phyloP scores from a whole-genome alignment of 2,797 vertebrate genomes.

The Mus minutoides region DNA sequence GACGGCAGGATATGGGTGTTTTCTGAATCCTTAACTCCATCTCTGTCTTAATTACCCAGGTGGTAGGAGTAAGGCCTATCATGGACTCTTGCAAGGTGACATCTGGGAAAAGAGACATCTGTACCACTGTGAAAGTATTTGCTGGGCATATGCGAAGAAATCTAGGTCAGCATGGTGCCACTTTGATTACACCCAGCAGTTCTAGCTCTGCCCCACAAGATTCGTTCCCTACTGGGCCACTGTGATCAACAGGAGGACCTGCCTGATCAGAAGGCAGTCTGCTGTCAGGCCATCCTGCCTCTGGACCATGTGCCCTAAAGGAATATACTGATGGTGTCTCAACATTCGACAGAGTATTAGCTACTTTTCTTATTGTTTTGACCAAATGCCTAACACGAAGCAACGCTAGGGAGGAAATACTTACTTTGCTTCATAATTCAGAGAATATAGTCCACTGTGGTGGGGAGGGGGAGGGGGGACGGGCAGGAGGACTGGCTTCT shows the following conservation, averaged over 20 bases:
- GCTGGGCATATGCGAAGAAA: background rate
- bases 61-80: background rate
- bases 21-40: background rate
- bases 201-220: background rate
- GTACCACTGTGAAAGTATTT: background rate
- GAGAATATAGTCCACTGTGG: background rate
- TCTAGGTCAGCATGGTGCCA: background rate
- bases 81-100: background rate
- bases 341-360: background rate
- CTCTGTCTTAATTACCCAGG: background rate
- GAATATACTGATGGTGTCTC: background rate
- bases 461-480: background rate
- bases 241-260: background rate
- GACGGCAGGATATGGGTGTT: background rate
- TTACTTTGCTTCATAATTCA: background rate
- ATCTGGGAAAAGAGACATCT: background rate
- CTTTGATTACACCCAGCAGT: background rate
- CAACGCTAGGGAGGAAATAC: background rate
- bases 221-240: background rate
- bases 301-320: background rate
- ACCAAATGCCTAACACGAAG: background rate
- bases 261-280: background rate
- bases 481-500: background rate
- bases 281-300: background rate
- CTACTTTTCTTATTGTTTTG: background rate